Evolutionary conservation across 1,140 invertebrate species (phyloP), one percentile per base, ranked within the genome.

Genomic region (Diachasmimorpha longicaudata): DNA sequence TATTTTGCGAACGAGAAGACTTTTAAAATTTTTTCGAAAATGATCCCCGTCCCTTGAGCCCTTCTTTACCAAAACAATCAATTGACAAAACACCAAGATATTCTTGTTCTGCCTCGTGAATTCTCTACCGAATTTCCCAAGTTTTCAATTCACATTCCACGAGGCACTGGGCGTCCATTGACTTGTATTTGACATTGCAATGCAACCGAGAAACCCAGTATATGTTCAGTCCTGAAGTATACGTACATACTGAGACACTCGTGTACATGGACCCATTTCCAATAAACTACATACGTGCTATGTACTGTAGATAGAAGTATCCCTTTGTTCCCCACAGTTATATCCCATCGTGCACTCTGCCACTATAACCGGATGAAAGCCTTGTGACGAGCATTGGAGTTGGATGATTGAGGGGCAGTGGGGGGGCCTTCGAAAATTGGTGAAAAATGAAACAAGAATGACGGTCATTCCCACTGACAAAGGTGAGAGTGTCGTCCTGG

Each of bases 321-420:
- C 16, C 52, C 77, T 78, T 82, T 79, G 77, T 81, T 52, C 72
- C 52, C 76, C 77, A 79, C 78, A 70, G 70, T 78, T 70, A 70
- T 44, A 21, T 42, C 70, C 39, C 72, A 63, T 63, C 58, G 66
- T 77, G 71, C 70, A 74, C 72, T 63, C 55, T 31, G 23, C 19
- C 11, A 63, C 58, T 25, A 25, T 23, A 63, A 25, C 58, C 14
- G 19, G 58, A 6, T 63, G 58, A 63, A 23, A 63, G 58, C 10
- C 23, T 23, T 63, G 70, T 44, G 58, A 63, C 71, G 48, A 44
- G 25, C 44, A 74, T 52, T 74, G 48, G 63, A 74, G 63, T 77
- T 42, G 19, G 70, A 8, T 10, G 23, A 25, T 25, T 25, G 58
- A 55, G 23, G 1, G 58, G 23, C 25, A 25, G 5, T 8, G 19